Conservation (phyloP, 2,797 vertebrate genomes). For the Pipistrellus pygmaeus region DNA sequence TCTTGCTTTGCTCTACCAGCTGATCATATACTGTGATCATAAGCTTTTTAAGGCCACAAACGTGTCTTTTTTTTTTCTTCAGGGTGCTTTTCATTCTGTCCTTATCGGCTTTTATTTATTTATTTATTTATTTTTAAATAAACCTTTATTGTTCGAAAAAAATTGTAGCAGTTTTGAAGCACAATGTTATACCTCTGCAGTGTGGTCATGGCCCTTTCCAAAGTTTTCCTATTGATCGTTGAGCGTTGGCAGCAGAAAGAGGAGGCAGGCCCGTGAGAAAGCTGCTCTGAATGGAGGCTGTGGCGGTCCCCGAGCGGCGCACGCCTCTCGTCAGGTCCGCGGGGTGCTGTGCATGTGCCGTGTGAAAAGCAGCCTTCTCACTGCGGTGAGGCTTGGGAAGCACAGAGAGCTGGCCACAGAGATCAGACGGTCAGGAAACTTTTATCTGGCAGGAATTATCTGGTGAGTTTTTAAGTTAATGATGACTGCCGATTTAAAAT, state of each 20-base stretch:
- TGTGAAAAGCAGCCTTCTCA: too few species aligned
- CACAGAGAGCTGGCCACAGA: too few species aligned
- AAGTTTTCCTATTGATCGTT: constrained; percentile 10
- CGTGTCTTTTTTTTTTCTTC: background rate
- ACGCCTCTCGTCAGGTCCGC: constrained; percentile 67
- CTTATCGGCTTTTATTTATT: too few species aligned
- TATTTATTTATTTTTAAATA: too few species aligned
- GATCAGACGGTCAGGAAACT: too few species aligned
- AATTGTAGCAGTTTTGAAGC: background rate
- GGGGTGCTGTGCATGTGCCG: too few species aligned
- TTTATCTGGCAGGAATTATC: too few species aligned
- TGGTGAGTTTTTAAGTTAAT: constrained; percentile 30
- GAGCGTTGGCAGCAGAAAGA: constrained; percentile 66
- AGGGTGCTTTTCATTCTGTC: too few species aligned
- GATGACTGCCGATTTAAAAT: constrained; percentile 10
- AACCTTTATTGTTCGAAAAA: too few species aligned
- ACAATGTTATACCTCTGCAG: constrained; percentile 43
- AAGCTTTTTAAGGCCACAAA: background rate
- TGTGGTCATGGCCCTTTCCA: constrained; percentile 53
- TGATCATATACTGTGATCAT: background rate
- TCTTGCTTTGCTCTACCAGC: background rate
- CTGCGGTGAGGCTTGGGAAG: too few species aligned
- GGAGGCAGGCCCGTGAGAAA: constrained; percentile 19
- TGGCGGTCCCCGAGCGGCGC: constrained; percentile 73
- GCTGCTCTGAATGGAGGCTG: constrained; percentile 60